A percentile compares a stretch with the other conserved stretches of the same genome.
phyloP scores from a whole-genome alignment of 2,113 vertebrate genomes.

The Chrysemys picta region DNA sequence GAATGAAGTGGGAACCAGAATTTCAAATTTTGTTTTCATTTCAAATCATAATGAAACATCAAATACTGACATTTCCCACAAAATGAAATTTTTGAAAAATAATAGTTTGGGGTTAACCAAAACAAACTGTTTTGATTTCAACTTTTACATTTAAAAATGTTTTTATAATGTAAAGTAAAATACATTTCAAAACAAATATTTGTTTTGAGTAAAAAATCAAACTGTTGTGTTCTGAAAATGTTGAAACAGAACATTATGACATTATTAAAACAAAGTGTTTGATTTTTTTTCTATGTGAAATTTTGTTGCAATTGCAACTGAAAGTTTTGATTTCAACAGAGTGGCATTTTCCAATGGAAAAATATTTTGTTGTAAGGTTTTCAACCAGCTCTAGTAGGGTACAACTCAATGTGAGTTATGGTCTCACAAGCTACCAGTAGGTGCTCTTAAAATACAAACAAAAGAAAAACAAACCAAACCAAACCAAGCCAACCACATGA shows the following conservation, averaged over 20 bases:
- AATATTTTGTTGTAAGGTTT: not conserved
- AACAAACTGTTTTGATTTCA: not conserved
- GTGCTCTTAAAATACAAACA: not conserved
- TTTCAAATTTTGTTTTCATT: too few species aligned
- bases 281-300: not conserved
- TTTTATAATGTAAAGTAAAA: not conserved
- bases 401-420: not conserved
- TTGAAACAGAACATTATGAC: not conserved
- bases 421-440: not conserved
- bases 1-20: too few species aligned
- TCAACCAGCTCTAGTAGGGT: not conserved
- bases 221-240: not conserved
- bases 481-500: not conserved
- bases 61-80: not conserved
- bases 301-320: not conserved
- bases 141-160: not conserved
- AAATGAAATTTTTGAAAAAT: not conserved
- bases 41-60: not conserved
- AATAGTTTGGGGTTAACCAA: not conserved
- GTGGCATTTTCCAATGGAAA: not conserved
- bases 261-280: not conserved
- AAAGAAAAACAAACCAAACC: too few species aligned
- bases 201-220: not conserved
- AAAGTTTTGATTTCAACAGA: not conserved
- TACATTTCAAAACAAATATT: not conserved